Percentiles rank a stretch among this genome's conserved stretches.
Conservation (phyloP, 2,888 invertebrate genomes). For the Ophion costatus region DNA sequence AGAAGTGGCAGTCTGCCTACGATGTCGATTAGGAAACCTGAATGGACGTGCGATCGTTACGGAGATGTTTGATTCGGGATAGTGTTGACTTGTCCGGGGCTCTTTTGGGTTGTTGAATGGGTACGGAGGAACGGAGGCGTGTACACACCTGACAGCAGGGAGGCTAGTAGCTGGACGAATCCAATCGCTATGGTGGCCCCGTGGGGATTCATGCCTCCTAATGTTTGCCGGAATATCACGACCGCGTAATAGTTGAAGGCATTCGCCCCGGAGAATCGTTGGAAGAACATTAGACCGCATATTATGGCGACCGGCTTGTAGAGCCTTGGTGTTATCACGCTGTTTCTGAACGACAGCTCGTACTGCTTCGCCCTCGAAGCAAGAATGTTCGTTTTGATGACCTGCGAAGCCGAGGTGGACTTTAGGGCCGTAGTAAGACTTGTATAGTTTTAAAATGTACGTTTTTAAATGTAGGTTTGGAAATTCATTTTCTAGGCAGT, state of each 20-base stretch:
- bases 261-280: constrained; percentile 93
- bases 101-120: neutral
- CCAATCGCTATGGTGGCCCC: constrained; percentile 94
- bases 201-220: constrained; percentile 92
- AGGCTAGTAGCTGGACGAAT: constrained; percentile 93
- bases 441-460: too few species aligned
- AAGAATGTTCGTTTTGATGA: constrained; percentile 81
- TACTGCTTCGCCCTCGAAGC: constrained; percentile 82
- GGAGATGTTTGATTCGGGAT: constrained; percentile 36
- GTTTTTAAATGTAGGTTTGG: too few species aligned
- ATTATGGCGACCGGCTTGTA: constrained; percentile 92
- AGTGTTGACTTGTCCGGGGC: neutral
- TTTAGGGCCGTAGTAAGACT: neutral
- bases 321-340: constrained; percentile 83
- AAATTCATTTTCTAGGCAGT: neutral
- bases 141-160: constrained; percentile 88
- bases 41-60: constrained; percentile 19
- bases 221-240: constrained; percentile 93
- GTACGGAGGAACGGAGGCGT: neutral
- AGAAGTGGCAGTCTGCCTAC: constrained; percentile 93
- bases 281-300: constrained; percentile 95
- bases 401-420: constrained; percentile 68
- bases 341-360: constrained; percentile 80
- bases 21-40: constrained; percentile 91
- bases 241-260: constrained; percentile 94